phyloP scores from a whole-genome alignment of 2,113 vertebrate genomes.

The Callipepla californica region DNA sequence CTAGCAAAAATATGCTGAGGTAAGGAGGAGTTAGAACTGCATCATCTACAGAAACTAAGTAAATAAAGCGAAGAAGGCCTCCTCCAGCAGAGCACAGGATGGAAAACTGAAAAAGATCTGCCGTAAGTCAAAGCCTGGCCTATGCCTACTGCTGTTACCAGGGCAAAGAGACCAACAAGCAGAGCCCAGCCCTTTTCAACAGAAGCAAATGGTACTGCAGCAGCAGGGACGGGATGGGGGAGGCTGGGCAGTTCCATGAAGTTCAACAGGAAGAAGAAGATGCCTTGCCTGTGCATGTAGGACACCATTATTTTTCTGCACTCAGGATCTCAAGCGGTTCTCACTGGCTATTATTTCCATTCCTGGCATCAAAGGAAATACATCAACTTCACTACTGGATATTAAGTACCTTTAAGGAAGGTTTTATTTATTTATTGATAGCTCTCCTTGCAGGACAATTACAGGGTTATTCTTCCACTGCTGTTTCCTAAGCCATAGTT shows the following conservation, averaged over 20 bases:
- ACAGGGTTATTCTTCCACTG: background rate
- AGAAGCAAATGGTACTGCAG: background rate
- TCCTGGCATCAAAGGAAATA: background rate
- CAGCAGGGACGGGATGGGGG: background rate
- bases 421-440: background rate
- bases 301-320: background rate
- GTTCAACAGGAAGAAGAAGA: background rate
- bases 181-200: background rate
- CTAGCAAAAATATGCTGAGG: background rate
- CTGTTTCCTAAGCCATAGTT: background rate
- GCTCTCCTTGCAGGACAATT: background rate
- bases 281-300: fast-evolving
- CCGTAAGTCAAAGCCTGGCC: background rate
- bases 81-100: background rate
- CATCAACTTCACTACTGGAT: background rate
- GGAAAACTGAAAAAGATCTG: background rate
- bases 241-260: background rate
- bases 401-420: background rate
- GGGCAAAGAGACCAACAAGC: background rate
- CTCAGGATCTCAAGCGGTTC: background rate
- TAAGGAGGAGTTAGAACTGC: background rate
- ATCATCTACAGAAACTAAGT: background rate
- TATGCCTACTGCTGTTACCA: fast-evolving
- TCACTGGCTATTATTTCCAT: background rate
- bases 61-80: background rate